Evolutionary conservation across 2,113 vertebrate genomes (phyloP), one percentile per base, ranked within the genome.

Genomic region (Miniopterus natalensis): DNA sequence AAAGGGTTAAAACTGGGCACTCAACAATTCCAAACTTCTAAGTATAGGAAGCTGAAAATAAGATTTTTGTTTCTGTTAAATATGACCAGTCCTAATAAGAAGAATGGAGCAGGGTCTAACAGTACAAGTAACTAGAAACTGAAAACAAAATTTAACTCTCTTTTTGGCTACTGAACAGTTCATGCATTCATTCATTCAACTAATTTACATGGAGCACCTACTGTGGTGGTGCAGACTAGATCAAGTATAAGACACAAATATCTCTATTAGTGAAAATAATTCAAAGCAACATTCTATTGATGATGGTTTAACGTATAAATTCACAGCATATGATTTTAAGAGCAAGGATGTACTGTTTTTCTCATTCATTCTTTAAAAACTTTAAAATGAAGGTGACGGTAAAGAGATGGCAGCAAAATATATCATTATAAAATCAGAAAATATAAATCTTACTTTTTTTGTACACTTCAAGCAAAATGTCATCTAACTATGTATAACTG

Each of bases 41-140:
- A 71, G 3, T 61, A 68, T 27, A 79, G 27, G 74, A 90, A 92
- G 53, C 42, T 71, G 75, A 95, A 83, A 87, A 84, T 20, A 79
- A 94, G 25, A 31, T 55, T 81, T 87, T 93, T 86, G n/a, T 77
- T 71, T 95, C 71, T 84, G 20, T 49, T 92, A 77, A 84, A 66
- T 85, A 17, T 1, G 1, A 53, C 20, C 59, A 86, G 79, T 83
- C 8, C 5, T 74, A 88, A 11, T 70, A 88, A 92, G 93, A 71
- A 77, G 45, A 23, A 94, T 65, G 68, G 4, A 90, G 6, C 20
- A 81, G 3, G 7, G 4, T 71, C 29, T 57, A 90, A 61, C 7
- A 55, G 14, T 63, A 29, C 40, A 79, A 93, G 59, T 66, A 88
- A 92, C 31, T 31, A 83, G 42, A 92, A 80, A 74, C 29, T 68